Percentiles rank a stretch among this genome's conserved stretches.
These are phyloP conservation scores for Tenthredo livida DNA, from an alignment of 2,888 invertebrate species.

Conservation along the genomic window DNA sequence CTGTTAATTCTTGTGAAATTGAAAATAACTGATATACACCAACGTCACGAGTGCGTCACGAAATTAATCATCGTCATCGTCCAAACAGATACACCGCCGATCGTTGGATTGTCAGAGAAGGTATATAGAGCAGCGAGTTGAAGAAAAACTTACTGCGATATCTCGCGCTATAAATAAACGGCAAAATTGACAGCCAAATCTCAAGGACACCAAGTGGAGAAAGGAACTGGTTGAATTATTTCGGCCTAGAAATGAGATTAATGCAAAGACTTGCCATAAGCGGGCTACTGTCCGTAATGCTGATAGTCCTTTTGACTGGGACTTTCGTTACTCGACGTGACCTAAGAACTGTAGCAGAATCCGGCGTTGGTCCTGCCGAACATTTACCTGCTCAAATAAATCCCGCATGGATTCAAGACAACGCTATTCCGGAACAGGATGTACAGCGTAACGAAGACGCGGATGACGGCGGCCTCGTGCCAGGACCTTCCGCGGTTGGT, in stretches of 20 bases:
- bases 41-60: not conserved
- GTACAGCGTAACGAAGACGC: conserved; percentile 58
- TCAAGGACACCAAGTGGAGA: not conserved
- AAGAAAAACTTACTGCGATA: not conserved
- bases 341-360: conserved; percentile 70
- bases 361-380: conserved; percentile 72
- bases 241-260: conserved; percentile 68
- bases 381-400: conserved; percentile 69
- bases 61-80: not conserved
- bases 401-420: conserved; percentile 73
- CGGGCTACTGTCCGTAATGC: conserved; percentile 74
- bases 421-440: conserved; percentile 69
- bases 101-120: not conserved
- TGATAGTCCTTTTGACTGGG: conserved; percentile 74
- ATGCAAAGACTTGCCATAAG: conserved; percentile 75
- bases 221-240: not conserved
- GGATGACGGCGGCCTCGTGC: conserved; percentile 54
- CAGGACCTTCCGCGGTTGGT: conserved; percentile 63
- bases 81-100: not conserved
- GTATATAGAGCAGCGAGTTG: too few species aligned
- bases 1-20: too few species aligned
- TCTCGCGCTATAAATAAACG: not conserved
- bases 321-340: conserved; percentile 73
- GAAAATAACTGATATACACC: too few species aligned
- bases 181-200: conserved; percentile 6